Base-by-base conservation (phyloP, 2,888 invertebrate genomes). In the Oxytorus armatus region DNA sequence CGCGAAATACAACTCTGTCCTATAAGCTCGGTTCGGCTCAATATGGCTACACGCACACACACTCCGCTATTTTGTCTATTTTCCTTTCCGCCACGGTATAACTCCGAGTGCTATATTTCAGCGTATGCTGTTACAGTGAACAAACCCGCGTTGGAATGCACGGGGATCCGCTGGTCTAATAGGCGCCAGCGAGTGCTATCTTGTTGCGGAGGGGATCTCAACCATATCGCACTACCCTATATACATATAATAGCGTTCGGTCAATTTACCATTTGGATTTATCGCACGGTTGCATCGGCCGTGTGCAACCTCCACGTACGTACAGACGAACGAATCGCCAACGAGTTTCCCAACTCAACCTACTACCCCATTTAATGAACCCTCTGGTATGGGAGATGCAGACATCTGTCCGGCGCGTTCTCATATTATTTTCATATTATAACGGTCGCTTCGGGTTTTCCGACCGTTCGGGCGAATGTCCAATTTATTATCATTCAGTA, bases 341-440 rank as follows among this genome's bases (percentile, higher is more conserved):
- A 63, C 29, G 74, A 65, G 74, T 42, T 42, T 61, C 11, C 36
- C 65, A 33, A 44, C 65, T 63, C 51, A 1, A 44, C 53, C 42
- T 49, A 51, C 11, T 53, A 53, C 14, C 11, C 39, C 49, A 49
- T 44, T 65, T 65, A 73, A 73, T 73, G 53, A 73, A 73, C 53
- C 42, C 55, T 44, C 63, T 10, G 16, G 33, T 44, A 66, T 55
- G 18, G 14, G 11, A 44, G 11, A 7, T 39, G 5, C 53, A 39
- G 47, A 55, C 55, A 68, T 18, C 61, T 61, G 76, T 72, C 59
- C 70, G 44, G 23, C 53, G 16, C 53, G 16, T 76, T 79, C 53
- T 11, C 76, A 68, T n/a, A n/a, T n/a, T n/a, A 80, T 80, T 80
- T 73, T 63, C 76, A 80, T 77, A 80, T 77, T 63, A 42, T 63